Base-by-base conservation (phyloP, 2,797 vertebrate species). In the Phaenicophaeus curvirostris region DNA sequence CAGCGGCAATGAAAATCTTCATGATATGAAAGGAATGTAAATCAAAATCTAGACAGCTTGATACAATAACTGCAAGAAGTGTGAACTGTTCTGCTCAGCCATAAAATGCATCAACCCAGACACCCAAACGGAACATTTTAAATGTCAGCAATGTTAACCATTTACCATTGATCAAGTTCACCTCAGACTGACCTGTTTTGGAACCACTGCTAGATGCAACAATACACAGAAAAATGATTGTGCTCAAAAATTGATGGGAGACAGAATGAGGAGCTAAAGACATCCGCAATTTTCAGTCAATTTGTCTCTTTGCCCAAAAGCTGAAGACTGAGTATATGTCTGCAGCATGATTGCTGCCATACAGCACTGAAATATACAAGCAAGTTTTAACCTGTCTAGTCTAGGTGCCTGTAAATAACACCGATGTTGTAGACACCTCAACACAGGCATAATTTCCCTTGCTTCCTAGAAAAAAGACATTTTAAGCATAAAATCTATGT, bases 41-140 rank as follows among this genome's bases (percentile, higher is more conserved):
- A 94, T 85, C 51, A 87, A 92, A 93, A 85, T 18, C 57, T 25
- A 89, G 90, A 94, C 87, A 94, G 72, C 20, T 78, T 89, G n/a
- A 85, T 78, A 88, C 51, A 90, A 41, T 33, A 89, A 85, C 63
- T 72, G 51, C 39, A 89, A 37, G 39, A 92, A 92, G 39, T 8
- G 51, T 62, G 72, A 96, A 87, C 76, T 57, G 23, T 51, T 78
- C 78, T 50, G 48, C 33, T 89, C 5, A 2, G 42, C 88, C 3
- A 0, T 93, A 84, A 95, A 92, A 80, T 31, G 6, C 35, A 55
- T 59, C 89, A 91, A 71, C 58, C 80, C 31, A 83, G 75, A 77
- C 42, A 74, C 9, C 15, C 58, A 75, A 65, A 74, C 1, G 39
- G 61, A 89, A 31, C 46, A 85, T 48, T 76, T 80, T 53, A 91